These are phyloP conservation scores for Melanostoma mellinum DNA, from an alignment of 2,888 invertebrate genomes.

Conservation along the genomic window DNA sequence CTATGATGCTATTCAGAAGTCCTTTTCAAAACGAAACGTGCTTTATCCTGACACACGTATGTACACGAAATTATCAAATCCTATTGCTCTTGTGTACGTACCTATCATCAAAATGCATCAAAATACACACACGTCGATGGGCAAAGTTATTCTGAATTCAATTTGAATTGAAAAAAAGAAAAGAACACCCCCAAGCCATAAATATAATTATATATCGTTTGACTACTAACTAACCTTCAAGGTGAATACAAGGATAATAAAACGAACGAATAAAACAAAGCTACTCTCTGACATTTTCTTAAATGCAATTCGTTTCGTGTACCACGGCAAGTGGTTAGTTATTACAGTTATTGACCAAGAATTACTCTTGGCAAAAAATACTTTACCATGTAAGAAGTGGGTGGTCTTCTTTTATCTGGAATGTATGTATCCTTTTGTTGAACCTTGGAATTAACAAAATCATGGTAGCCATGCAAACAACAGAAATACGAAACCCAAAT, in stretches of 20 bases:
- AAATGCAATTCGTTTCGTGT: constrained; percentile 27
- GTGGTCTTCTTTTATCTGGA: not conserved
- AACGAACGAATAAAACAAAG: not conserved
- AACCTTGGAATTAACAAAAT: constrained; percentile 23
- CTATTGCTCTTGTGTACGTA: constrained; percentile 27
- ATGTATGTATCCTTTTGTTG: constrained; percentile 1
- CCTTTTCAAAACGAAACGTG: constrained; percentile 46
- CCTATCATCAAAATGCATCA: constrained; percentile 31
- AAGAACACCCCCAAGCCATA: constrained; percentile 35
- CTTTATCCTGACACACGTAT: constrained; percentile 42
- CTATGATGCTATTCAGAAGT: constrained; percentile 40
- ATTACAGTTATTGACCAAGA: constrained; percentile 23
- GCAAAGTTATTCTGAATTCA: constrained; percentile 30
- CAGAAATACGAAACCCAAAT: constrained; percentile 20
- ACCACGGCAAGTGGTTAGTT: not conserved
- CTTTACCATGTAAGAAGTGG: not conserved
- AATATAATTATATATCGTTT: constrained; percentile 49
- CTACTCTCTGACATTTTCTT: constrained; percentile 7
- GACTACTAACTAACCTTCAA: constrained; percentile 30
- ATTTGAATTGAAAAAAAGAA: constrained; percentile 36
- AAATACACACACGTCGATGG: constrained; percentile 5
- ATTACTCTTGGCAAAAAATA: not conserved
- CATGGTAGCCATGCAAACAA: constrained; percentile 37
- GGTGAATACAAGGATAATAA: constrained; percentile 25
- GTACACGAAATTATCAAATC: constrained; percentile 45